These are phyloP conservation scores for Saiga tatarica DNA, from an alignment of 2,113 vertebrate genomes.

Conservation along the genomic window DNA sequence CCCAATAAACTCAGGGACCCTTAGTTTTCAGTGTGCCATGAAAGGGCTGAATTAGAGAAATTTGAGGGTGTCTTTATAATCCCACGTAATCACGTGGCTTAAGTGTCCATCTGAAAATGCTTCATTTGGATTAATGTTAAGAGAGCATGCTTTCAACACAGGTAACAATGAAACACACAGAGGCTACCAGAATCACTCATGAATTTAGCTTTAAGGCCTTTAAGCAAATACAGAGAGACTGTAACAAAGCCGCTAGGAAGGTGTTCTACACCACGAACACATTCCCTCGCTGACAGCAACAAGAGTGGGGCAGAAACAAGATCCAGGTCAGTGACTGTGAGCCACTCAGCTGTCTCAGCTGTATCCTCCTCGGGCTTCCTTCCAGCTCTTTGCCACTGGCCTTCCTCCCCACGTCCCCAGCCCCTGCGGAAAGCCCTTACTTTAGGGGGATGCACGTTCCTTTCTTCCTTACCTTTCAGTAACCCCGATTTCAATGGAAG, in stretches of 20 bases:
- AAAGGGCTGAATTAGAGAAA: conserved; percentile 9
- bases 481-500: not conserved
- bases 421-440: not conserved
- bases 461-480: not conserved
- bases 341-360: not conserved
- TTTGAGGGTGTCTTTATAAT: not conserved
- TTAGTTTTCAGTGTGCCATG: not conserved
- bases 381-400: not conserved
- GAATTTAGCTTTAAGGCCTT: not conserved
- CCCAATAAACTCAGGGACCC: not conserved
- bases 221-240: not conserved
- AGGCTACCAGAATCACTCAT: not conserved
- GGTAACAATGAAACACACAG: not conserved
- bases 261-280: not conserved
- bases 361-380: not conserved
- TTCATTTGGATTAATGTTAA: not conserved
- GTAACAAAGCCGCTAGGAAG: not conserved
- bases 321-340: not conserved
- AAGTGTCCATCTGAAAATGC: not conserved
- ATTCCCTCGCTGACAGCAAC: not conserved
- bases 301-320: not conserved
- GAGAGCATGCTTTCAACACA: not conserved
- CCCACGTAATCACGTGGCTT: not conserved
- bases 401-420: not conserved
- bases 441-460: not conserved